Base-by-base conservation (phyloP, 1,140 invertebrate genomes). In the Heterodera carotae region DNA sequence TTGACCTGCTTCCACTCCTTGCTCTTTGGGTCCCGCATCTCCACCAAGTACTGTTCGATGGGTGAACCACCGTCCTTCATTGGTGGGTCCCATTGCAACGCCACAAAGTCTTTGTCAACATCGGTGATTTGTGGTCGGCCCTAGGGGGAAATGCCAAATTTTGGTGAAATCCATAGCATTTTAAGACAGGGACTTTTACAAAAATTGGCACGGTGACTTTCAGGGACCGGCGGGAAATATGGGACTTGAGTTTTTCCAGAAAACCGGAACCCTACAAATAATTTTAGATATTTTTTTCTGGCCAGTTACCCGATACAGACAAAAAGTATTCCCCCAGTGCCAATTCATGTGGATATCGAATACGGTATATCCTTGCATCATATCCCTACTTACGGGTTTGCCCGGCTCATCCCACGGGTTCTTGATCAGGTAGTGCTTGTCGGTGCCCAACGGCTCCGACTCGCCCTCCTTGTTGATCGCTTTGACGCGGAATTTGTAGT, bases 41-140 rank as follows among this genome's bases (percentile, higher is more conserved):
- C 85, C 36, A 87, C 76, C 29, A 87, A 76, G 73, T 87, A 88
- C 62, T 84, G 93, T 8, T 93, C 95, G 82, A 99, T 96, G 6
- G 95, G 94, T 59, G 96, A 93, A 15, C 97, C 97, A 48, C 96
- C 96, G 90, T 99, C 96, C 84, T 87, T 91, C 76, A 94, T 91
- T 25, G 97, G 97, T 72, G 92, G 92, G 81, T 98, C 95, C 97
- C 97, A 99, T 86, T 95, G 94, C 0, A 99, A 90, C 88, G 95
- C 93, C 0, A 94, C 94, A 81, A 93, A 93, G 85, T 94, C 93
- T 86, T 95, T 93, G 86, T 96, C 93, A 91, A 93, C 98, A 87
- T 97, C 95, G 75, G 93, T 91, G 75, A 98, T 93, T 88, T 96
- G 94, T 18, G 97, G 94, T 39, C 97, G 89, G 62, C 93, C 48